Evolutionary conservation across 1,140 invertebrate species (phyloP).

Genomic region (Hylyphantes graminicola): DNA sequence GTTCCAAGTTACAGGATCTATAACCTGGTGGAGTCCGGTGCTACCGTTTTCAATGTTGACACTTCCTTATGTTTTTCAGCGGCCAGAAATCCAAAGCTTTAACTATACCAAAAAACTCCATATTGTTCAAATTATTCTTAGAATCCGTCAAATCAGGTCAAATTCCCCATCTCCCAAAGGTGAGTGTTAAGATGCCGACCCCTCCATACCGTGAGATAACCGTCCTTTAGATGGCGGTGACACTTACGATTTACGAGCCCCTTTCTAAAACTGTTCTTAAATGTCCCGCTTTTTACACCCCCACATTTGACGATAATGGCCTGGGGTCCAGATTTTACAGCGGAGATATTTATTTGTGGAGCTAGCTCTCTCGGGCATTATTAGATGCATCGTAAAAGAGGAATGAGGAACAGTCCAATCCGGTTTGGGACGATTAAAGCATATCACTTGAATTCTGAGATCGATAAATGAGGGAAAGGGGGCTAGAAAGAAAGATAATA

Average conservation of each 20-base stretch:
- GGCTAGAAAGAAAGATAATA: too few relatives aligned
- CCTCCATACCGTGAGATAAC: background rate
- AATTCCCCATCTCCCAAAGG: background rate
- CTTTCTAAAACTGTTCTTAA: background rate
- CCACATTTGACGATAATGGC: background rate
- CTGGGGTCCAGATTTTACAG: background rate
- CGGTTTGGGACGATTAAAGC: background rate
- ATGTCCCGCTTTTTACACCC: background rate
- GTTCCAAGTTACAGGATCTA: too few relatives aligned
- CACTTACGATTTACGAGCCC: background rate
- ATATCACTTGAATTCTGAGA: too few relatives aligned
- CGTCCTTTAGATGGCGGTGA: background rate
- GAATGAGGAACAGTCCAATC: background rate
- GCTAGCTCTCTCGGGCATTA: background rate
- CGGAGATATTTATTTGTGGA: background rate
- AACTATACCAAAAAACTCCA: too few relatives aligned
- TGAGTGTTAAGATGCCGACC: background rate
- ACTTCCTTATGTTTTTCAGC: too few relatives aligned
- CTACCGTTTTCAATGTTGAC: too few relatives aligned
- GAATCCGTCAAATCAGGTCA: background rate
- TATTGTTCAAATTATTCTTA: too few relatives aligned
- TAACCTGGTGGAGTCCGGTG: too few relatives aligned
- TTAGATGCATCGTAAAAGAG: background rate
- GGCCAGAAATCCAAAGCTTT: too few relatives aligned
- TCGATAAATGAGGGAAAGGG: too few relatives aligned